Evolutionary conservation across 2,113 vertebrate genomes (phyloP).

Genomic region (Sciurus niger): DNA sequence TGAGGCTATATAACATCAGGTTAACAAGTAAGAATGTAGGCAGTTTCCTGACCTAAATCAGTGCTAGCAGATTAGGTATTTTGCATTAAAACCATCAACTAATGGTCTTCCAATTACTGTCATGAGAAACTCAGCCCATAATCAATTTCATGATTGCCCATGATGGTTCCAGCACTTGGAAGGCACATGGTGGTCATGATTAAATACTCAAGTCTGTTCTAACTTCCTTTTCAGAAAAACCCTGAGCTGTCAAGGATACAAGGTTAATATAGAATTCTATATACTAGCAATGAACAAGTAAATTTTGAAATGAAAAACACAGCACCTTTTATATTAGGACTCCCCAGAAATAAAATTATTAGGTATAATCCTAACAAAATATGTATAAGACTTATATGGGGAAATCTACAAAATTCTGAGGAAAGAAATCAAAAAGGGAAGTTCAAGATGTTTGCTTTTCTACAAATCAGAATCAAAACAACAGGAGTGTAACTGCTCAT

Average conservation of each 20-base stretch:
- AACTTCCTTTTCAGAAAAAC: not conserved
- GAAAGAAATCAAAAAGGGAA: not conserved
- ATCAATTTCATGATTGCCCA: not conserved
- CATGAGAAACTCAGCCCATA: not conserved
- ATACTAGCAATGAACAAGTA: not conserved
- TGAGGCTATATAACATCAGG: not conserved
- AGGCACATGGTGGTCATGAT: not conserved
- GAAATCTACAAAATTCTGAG: not conserved
- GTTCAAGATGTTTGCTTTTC: too few relatives aligned
- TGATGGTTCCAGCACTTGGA: not conserved
- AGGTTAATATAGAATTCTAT: not conserved
- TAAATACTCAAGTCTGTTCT: not conserved
- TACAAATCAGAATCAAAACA: too few relatives aligned
- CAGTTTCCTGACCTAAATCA: not conserved
- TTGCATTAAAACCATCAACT: not conserved
- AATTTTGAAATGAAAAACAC: conserved; percentile 10
- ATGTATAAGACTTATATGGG: not conserved
- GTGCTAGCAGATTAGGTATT: not conserved
- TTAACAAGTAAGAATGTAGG: not conserved
- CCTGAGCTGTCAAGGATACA: not conserved
- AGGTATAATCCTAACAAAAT: not conserved
- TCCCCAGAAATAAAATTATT: not conserved
- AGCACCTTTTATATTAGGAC: not conserved
- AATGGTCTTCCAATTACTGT: not conserved
- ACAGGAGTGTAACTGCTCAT: too few relatives aligned